These are phyloP conservation scores for Rhagologus leucostigma DNA, from an alignment of 2,113 vertebrate genomes.

Conservation along the genomic window DNA sequence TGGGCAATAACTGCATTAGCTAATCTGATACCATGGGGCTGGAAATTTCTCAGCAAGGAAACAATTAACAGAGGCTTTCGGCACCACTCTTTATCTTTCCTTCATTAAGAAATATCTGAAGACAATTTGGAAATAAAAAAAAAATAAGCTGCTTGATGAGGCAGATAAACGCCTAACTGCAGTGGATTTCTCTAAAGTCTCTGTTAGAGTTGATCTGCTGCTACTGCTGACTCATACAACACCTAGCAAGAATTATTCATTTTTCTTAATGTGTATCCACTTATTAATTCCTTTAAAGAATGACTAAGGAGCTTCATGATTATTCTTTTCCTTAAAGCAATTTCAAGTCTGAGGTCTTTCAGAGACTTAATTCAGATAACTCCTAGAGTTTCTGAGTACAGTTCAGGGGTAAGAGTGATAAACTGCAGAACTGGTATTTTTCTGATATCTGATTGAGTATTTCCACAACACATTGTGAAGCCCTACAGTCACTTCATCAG, in stretches of 20 bases:
- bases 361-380: background rate
- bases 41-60: background rate
- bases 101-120: background rate
- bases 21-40: background rate
- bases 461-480: background rate
- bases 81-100: background rate
- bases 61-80: conserved; percentile 2
- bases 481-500: background rate
- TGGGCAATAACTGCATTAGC: background rate
- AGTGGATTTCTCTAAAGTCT: background rate
- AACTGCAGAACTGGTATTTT: background rate
- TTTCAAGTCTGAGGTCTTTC: background rate
- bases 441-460: background rate
- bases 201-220: background rate
- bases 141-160: background rate
- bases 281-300: background rate
- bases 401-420: background rate
- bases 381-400: background rate
- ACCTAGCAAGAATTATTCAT: background rate
- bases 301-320: background rate
- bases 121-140: background rate
- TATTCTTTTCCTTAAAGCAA: background rate
- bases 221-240: background rate
- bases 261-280: background rate
- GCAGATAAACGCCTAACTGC: background rate